Percentiles rank a stretch among this genome's conserved stretches.
phyloP scores from a whole-genome alignment of 1,140 invertebrate genomes.

The Helicoverpa zea region DNA sequence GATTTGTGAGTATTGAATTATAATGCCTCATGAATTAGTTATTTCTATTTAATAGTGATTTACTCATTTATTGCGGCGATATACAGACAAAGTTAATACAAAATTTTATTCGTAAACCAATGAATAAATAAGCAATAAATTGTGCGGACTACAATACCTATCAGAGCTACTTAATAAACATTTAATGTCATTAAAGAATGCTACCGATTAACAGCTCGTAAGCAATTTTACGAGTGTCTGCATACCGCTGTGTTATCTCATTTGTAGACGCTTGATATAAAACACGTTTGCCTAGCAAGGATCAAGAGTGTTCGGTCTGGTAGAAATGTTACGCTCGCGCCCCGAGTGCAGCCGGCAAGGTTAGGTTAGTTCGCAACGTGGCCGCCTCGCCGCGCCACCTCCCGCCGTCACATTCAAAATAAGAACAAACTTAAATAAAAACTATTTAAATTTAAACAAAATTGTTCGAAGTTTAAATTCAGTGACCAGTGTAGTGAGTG shows the following conservation, averaged over 20 bases:
- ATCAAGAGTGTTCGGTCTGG: constrained; percentile 67
- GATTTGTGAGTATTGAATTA: no score
- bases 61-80: no score
- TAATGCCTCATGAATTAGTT: no score
- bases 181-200: neutral
- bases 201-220: constrained; percentile 24
- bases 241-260: constrained; percentile 6
- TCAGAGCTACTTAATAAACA: neutral
- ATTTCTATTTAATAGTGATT: no score
- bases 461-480: neutral
- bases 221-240: constrained; percentile 1
- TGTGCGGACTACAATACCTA: neutral
- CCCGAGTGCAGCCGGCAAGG: constrained; percentile 72
- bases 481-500: constrained; percentile 23
- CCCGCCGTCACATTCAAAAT: constrained; percentile 55
- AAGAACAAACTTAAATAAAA: constrained; percentile 4
- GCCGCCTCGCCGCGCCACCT: constrained; percentile 76
- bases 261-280: constrained; percentile 10
- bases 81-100: no score
- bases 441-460: constrained; percentile 14
- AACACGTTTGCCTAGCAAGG: constrained; percentile 52
- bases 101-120: no score
- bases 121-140: constrained; percentile 4
- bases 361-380: constrained; percentile 83
- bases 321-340: constrained; percentile 67